phyloP scores from a whole-genome alignment of 2,797 vertebrate species.

The Tachyglossus aculeatus region DNA sequence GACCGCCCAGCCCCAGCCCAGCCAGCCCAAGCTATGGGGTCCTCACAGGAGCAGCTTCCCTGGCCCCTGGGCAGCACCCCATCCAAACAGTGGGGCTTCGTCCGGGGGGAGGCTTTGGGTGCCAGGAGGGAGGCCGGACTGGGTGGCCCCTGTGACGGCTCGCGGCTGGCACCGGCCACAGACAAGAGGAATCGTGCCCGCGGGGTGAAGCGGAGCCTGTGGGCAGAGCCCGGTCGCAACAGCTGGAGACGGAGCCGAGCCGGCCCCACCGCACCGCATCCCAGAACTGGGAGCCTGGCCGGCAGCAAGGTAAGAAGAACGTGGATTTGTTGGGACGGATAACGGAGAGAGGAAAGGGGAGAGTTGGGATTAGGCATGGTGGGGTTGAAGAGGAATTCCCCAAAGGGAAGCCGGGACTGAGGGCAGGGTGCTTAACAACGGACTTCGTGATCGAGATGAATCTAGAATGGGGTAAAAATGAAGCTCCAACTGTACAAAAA shows the following conservation, averaged over 20 bases:
- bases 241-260: slow-evolving; percentile 20
- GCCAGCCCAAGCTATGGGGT: background rate
- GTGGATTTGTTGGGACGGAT: background rate
- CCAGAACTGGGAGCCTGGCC: background rate
- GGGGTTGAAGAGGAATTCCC: background rate
- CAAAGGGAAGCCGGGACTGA: background rate
- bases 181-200: slow-evolving; percentile 19
- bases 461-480: background rate
- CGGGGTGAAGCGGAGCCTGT: slow-evolving; percentile 25
- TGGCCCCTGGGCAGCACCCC: background rate
- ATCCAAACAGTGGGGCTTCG: slow-evolving; percentile 16
- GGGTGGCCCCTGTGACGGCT: background rate
- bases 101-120: slow-evolving; percentile 12
- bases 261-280: background rate
- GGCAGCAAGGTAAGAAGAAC: slow-evolving; percentile 38
- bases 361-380: background rate
- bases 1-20: slow-evolving; percentile 29
- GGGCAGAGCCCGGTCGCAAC: slow-evolving; percentile 38
- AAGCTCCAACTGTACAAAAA: too few relatives aligned
- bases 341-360: background rate
- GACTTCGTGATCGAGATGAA: background rate
- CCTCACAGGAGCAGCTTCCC: background rate
- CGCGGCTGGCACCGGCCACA: background rate
- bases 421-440: background rate
- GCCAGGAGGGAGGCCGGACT: background rate